Evolutionary conservation across 2,113 vertebrate genomes (phyloP), one percentile per base, ranked within the genome.

Genomic region (Leptobrachium ailaonicum): DNA sequence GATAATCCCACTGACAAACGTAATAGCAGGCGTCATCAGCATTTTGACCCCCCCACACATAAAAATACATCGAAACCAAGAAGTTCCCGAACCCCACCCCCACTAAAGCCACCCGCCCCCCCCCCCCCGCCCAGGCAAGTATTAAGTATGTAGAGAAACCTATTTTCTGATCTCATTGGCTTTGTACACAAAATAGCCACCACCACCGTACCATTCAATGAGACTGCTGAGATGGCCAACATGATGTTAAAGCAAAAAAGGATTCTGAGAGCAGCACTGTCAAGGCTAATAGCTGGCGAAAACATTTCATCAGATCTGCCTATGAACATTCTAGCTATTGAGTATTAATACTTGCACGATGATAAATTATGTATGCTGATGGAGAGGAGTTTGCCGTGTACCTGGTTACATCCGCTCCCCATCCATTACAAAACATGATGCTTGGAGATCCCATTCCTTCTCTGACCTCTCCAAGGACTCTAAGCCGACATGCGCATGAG

Each of bases 131-230:
- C 11, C 3, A 72, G 7, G 43, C 73, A 74, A 9, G 73, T 74
- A 11, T 74, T 74, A 7, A 74, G 42, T 11, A 74, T 63, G 20
- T 74, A 74, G 56, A 74, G 41, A 41, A 74, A 74, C 45, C 73
- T 74, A 53, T 74, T 74, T 41, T 74, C 73, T 63, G 73, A 11
- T 20, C 12, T 8, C 42, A 44, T 10, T 4, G 54, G 1, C 54
- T 10, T 73, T 10, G 32, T 62, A 1, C 10, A 3, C 10, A 54
- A 11, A n/a, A 66, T 75, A n/a, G 73, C 2, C 43, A 53, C 41
- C 11, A 43, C 60, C 6, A 75, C 9, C 40, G 50, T 42, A 47
- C 60, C 42, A 20, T 72, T 72, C 45, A 72, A 72, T 53, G 70
- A 50, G 6, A 72, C 47, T 12, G 47, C 45, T 54, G 9, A 40